A percentile compares a stretch with the other conserved stretches of the same genome.
phyloP scores from a whole-genome alignment of 2,888 invertebrate species.

The Agriopis leucophaearia region DNA sequence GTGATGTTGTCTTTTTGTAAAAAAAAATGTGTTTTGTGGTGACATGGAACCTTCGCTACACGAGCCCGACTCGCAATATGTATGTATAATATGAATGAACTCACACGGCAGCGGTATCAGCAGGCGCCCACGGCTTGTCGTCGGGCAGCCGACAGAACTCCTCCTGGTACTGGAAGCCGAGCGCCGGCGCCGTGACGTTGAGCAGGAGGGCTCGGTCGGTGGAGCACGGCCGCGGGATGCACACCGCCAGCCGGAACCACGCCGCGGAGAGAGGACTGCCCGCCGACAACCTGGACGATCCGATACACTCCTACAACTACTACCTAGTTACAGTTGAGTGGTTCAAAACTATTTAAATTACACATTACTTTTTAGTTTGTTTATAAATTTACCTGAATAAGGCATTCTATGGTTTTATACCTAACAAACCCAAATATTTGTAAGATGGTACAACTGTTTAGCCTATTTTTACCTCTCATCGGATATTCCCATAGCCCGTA shows the following conservation, averaged over 20 bases:
- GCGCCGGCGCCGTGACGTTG: constrained; percentile 46
- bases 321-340: too few species aligned
- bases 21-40: too few species aligned
- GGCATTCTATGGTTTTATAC: too few species aligned
- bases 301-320: constrained; percentile 10
- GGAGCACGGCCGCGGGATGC: constrained; percentile 65
- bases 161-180: constrained; percentile 55
- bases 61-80: too few species aligned
- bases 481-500: constrained; percentile 27
- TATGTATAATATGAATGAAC: neutral
- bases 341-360: neutral
- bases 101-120: constrained; percentile 67
- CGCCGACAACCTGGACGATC: constrained; percentile 41
- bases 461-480: constrained; percentile 33
- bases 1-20: too few species aligned
- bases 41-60: too few species aligned
- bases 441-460: neutral
- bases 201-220: constrained; percentile 52
- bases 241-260: constrained; percentile 55
- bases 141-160: constrained; percentile 61
- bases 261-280: constrained; percentile 39
- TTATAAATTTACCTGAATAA: too few species aligned
- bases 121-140: constrained; percentile 66
- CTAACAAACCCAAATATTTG: too few species aligned
- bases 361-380: too few species aligned